phyloP scores from a whole-genome alignment of 2,888 invertebrate species.

The Dolichomitus sp. region DNA sequence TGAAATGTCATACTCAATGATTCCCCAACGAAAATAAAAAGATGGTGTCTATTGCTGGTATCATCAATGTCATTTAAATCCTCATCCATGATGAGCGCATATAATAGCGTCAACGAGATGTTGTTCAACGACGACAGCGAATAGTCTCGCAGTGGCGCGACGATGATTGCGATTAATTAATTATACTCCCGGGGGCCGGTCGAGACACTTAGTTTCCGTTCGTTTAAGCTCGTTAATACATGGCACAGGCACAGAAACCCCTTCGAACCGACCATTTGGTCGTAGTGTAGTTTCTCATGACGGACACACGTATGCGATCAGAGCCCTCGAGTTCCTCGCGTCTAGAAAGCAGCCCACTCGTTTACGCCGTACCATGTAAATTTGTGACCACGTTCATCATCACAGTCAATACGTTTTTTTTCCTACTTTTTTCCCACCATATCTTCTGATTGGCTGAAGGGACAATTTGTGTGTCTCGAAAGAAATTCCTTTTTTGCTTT shows the following conservation, averaged over 20 bases:
- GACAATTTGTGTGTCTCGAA: constrained; percentile 17
- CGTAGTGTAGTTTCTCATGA: constrained; percentile 61
- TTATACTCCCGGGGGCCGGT: constrained; percentile 82
- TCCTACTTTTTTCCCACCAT: constrained; percentile 14
- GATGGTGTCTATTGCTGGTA: not conserved
- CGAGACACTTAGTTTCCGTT: constrained; percentile 86
- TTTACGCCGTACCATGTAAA: constrained; percentile 83
- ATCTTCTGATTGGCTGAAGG: constrained; percentile 42
- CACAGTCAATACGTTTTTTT: constrained; percentile 13
- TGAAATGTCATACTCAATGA: no score
- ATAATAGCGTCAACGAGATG: constrained; percentile 37
- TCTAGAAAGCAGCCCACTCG: constrained; percentile 81
- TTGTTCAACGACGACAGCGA: constrained; percentile 46
- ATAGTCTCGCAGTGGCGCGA: constrained; percentile 67
- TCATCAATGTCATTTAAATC: constrained; percentile 35
- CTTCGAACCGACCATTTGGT: constrained; percentile 30
- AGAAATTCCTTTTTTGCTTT: not conserved
- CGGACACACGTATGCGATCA: constrained; percentile 53
- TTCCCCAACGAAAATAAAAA: not conserved
- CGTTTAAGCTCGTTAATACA: constrained; percentile 86
- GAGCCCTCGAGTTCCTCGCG: constrained; percentile 66
- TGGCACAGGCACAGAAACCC: constrained; percentile 55
- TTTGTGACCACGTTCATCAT: constrained; percentile 73
- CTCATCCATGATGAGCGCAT: constrained; percentile 51
- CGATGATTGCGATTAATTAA: constrained; percentile 83